Evolutionary conservation across 2,888 invertebrate genomes (phyloP).

Genomic region (Eudemis profundana): DNA sequence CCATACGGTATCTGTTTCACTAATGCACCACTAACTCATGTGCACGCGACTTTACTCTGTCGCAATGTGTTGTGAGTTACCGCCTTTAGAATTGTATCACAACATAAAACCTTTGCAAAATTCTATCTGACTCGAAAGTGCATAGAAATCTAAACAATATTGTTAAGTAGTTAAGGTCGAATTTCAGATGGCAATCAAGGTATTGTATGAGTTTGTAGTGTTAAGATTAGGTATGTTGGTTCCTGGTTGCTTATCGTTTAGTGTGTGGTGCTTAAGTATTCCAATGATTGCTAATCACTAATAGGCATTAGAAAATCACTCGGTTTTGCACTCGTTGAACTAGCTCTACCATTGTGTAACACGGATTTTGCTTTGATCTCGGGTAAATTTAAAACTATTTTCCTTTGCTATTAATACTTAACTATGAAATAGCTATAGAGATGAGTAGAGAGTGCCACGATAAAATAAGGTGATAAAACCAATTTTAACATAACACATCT

Average conservation of each 20-base stretch:
- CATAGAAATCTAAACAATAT: background rate
- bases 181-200: background rate
- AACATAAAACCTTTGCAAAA: slow-evolving; percentile 9
- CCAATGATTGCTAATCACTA: slow-evolving; percentile 10
- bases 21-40: slow-evolving; percentile 82
- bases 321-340: background rate
- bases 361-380: too few species aligned
- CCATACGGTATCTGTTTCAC: slow-evolving; percentile 72
- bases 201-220: background rate
- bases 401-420: too few species aligned
- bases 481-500: too few species aligned
- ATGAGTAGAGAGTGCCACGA: too few species aligned
- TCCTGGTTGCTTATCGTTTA: slow-evolving; percentile 34
- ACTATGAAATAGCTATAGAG: too few species aligned
- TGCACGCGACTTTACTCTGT: slow-evolving; percentile 70
- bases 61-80: slow-evolving; percentile 66
- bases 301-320: background rate
- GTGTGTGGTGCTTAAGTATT: slow-evolving; percentile 18
- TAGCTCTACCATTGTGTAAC: background rate
- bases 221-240: slow-evolving; percentile 6
- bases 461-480: too few species aligned
- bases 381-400: too few species aligned
- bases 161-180: background rate
- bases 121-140: background rate
- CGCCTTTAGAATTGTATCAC: slow-evolving; percentile 51